A percentile compares a stretch with the other conserved stretches of the same genome.
These are phyloP conservation scores for Amblyopsis hoosieri DNA, from an alignment of 2,797 vertebrate genomes.

Conservation along the genomic window DNA sequence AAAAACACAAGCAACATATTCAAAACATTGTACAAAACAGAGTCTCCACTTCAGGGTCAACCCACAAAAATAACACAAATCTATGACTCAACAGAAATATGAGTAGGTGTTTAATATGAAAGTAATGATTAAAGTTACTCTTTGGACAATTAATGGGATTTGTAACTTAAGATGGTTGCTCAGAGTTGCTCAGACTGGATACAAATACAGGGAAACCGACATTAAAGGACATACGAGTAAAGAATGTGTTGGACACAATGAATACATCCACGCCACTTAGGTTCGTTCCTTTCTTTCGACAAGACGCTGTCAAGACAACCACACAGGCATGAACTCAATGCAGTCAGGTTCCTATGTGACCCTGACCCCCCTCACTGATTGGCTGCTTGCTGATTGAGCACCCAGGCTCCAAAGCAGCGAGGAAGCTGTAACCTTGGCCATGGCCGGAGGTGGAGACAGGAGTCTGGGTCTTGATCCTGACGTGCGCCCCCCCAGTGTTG, in stretches of 20 bases:
- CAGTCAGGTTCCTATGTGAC: constrained; percentile 35
- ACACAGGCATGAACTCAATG: constrained; percentile 30
- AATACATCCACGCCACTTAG: constrained; percentile 26
- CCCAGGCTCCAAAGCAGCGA: constrained; percentile 19
- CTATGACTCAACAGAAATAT: constrained; percentile 3
- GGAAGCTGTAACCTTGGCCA: constrained; percentile 43
- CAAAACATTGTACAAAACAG: constrained; percentile 15
- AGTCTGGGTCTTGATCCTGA: constrained; percentile 58
- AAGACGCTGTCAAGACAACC: constrained; percentile 63
- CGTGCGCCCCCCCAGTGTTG: constrained; percentile 32
- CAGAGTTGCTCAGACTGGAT: not conserved
- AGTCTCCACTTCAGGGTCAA: constrained; percentile 18
- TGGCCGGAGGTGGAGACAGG: constrained; percentile 40
- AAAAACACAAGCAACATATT: constrained; percentile 32
- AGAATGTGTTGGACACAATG: constrained; percentile 47
- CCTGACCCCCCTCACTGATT: constrained; percentile 43
- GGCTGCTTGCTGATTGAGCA: constrained; percentile 27
- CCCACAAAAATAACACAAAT: constrained; percentile 36
- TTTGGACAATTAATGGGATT: constrained; percentile 47
- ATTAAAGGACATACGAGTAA: constrained; percentile 50
- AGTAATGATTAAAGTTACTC: constrained; percentile 29
- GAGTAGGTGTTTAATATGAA: constrained; percentile 31
- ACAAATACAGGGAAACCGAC: constrained; percentile 16
- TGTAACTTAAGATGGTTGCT: constrained; percentile 49
- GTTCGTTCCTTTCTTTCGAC: constrained; percentile 48